Conservation (phyloP, 2,797 vertebrate species). For the Fistularia commersonii region DNA sequence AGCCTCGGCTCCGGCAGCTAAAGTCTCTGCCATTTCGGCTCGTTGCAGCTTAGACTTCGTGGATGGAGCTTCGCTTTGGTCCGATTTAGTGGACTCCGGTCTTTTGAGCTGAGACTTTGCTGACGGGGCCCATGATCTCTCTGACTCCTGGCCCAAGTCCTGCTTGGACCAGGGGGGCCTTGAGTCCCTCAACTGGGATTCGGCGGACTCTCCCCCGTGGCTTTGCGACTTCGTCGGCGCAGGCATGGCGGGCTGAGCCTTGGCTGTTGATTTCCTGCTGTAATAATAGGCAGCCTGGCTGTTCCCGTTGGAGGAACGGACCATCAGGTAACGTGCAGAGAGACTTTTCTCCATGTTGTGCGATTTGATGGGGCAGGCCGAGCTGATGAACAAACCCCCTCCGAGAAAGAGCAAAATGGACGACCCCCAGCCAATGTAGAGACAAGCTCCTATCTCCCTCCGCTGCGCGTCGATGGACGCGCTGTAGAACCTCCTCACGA, state of each 20-base stretch:
- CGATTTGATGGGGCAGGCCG: conserved; percentile 48
- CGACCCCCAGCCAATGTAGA: conserved; percentile 91
- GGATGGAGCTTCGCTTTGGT: conserved; percentile 45
- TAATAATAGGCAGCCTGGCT: conserved; percentile 24
- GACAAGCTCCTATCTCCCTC: conserved; percentile 84
- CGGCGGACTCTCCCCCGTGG: conserved; percentile 15
- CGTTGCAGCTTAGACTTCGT: conserved; percentile 66
- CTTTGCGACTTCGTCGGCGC: conserved; percentile 31
- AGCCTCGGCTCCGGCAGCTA: conserved; percentile 12
- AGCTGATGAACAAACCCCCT: conserved; percentile 82
- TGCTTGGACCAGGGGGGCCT: conserved; percentile 22
- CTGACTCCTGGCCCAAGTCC: conserved; percentile 28
- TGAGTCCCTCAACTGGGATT: conserved; percentile 15
- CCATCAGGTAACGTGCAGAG: conserved; percentile 65
- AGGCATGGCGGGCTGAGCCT: conserved; percentile 17
- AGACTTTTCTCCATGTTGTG: conserved; percentile 44
- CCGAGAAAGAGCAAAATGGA: conserved; percentile 83
- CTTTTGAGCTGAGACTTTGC: conserved; percentile 64
- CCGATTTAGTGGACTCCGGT: conserved; percentile 34
- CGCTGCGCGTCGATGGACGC: conserved; percentile 76
- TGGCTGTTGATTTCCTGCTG: conserved; percentile 20
- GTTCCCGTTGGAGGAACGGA: conserved; percentile 60
- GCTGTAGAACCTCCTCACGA: conserved; percentile 78
- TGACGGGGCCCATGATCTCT: conserved; percentile 53
- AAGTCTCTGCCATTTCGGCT: conserved; percentile 35